A percentile compares a stretch with the other conserved stretches of the same genome.
Evolutionary conservation across 2,113 vertebrate species (phyloP).

Genomic region (Cottus gobio): DNA sequence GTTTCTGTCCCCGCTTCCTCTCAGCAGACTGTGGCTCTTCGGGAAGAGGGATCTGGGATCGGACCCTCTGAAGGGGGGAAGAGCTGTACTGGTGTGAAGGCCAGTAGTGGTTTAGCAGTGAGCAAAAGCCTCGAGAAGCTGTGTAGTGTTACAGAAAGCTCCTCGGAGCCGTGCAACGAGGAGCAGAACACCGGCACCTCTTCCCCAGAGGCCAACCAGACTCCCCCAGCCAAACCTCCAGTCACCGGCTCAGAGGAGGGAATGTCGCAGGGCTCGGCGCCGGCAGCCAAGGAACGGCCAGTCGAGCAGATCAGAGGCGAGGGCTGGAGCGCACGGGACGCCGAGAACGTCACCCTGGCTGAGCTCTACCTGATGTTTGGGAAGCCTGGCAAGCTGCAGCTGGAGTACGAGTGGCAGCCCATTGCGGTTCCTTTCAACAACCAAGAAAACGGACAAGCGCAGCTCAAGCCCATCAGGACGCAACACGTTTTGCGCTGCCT

Average conservation of each 20-base stretch:
- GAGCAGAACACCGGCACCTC: conserved; percentile 53
- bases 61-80: conserved; percentile 46
- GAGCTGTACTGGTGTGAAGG: conserved; percentile 21
- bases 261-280: conserved; percentile 38
- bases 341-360: conserved; percentile 94
- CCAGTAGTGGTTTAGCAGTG: conserved; percentile 10
- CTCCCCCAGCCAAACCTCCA: conserved; percentile 45
- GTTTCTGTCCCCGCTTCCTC: conserved; percentile 22
- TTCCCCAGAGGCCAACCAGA: conserved; percentile 56
- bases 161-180: conserved; percentile 63
- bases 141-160: conserved; percentile 38
- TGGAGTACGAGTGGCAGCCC: conserved; percentile 97
- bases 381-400: conserved; percentile 94
- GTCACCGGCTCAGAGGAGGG: conserved; percentile 58
- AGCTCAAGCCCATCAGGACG: conserved; percentile 77
- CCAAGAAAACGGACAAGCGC: conserved; percentile 66
- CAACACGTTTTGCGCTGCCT: conserved; percentile 92
- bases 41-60: conserved; percentile 52
- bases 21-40: conserved; percentile 34
- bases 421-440: conserved; percentile 28
- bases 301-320: conserved; percentile 91
- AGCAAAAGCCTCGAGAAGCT: conserved; percentile 67
- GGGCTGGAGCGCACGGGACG: conserved; percentile 91
- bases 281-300: conserved; percentile 75
- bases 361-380: conserved; percentile 99